A percentile compares a stretch with the other conserved stretches of the same genome.
phyloP scores from a whole-genome alignment of 2,888 invertebrate genomes.

The Thecocarcelia acutangulata region DNA sequence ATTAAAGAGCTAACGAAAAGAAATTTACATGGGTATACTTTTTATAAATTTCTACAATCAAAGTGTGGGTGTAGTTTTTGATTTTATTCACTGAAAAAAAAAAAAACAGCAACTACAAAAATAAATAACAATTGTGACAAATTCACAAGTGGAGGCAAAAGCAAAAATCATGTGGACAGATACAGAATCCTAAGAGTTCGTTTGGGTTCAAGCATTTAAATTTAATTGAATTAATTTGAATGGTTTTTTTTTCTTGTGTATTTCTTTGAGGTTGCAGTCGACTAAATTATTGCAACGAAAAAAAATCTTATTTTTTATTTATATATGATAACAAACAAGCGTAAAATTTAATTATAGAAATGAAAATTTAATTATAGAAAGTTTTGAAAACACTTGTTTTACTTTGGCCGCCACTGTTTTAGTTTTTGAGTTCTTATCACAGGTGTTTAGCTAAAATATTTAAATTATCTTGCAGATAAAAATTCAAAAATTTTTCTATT shows the following conservation, averaged over 20 bases:
- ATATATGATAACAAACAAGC: conserved; percentile 1
- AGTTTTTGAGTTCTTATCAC: conserved; percentile 39
- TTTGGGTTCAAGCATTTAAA: conserved; percentile 47
- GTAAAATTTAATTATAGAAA: neutral
- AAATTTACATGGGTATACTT: conserved; percentile 48
- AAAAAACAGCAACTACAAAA: neutral
- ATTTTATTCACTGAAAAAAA: neutral
- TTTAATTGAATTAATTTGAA: conserved; percentile 42
- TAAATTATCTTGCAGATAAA: conserved; percentile 58
- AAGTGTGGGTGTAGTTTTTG: conserved; percentile 57
- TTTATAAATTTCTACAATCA: conserved; percentile 20
- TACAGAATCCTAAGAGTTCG: conserved; percentile 25
- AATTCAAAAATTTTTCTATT: conserved; percentile 12
- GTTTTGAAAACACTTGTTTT: neutral
- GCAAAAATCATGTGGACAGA: neutral
- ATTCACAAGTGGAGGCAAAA: neutral
- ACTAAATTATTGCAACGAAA: conserved; percentile 5
- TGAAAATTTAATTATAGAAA: neutral
- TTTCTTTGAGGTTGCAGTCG: conserved; percentile 7
- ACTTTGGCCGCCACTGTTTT: neutral
- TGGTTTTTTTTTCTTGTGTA: conserved; percentile 1
- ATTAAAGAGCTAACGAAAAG: conserved; percentile 17
- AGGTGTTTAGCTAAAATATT: conserved; percentile 49
- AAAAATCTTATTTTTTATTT: neutral
- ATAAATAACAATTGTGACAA: conserved; percentile 20